Conservation (phyloP, 2,113 vertebrate genomes). For the Grantiella picta region DNA sequence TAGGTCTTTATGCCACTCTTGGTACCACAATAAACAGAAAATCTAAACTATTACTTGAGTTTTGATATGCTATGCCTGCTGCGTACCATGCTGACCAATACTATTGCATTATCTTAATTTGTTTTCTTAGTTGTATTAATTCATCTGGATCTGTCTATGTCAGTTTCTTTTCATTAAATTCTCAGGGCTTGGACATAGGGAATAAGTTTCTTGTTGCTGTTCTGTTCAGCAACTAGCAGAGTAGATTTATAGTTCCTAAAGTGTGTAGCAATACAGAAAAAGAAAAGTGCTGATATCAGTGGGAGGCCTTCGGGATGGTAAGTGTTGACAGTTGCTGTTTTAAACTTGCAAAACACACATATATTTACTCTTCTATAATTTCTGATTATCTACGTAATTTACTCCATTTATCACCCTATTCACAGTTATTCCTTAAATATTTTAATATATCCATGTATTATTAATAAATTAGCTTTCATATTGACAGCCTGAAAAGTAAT, state of each 20-base stretch:
- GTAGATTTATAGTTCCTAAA: not conserved
- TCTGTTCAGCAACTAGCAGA: not conserved
- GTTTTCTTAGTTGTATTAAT: not conserved
- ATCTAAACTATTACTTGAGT: not conserved
- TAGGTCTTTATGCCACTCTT: not conserved
- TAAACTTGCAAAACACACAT: not conserved
- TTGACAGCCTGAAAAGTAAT: not conserved
- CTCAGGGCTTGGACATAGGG: not conserved
- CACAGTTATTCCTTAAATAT: not conserved
- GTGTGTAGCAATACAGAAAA: not conserved
- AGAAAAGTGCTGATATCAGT: not conserved
- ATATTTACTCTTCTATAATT: not conserved
- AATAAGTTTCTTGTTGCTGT: not conserved
- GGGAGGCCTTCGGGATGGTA: not conserved
- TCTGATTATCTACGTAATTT: not conserved
- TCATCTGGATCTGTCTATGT: not conserved
- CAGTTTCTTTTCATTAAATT: not conserved
- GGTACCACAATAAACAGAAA: not conserved
- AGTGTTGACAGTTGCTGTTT: not conserved
- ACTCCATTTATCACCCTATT: not conserved
- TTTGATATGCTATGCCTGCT: not conserved
- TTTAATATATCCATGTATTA: not conserved
- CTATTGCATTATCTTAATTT: not conserved
- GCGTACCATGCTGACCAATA: not conserved
- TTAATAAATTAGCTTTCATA: not conserved